phyloP scores from a whole-genome alignment of 2,888 invertebrate species.

The Machimus atricapillus region DNA sequence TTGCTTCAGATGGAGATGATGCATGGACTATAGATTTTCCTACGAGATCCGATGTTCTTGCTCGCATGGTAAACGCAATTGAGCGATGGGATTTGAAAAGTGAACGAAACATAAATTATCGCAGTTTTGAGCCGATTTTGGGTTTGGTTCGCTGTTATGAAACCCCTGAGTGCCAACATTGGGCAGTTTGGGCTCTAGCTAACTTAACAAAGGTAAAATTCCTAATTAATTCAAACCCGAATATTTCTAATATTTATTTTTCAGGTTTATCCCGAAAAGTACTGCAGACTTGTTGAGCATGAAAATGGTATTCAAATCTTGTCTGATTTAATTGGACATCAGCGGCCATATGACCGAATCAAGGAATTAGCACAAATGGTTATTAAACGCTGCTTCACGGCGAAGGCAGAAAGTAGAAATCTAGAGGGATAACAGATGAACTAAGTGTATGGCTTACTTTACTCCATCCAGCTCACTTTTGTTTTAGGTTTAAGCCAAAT shows the following conservation, averaged over 20 bases:
- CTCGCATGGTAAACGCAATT: slow-evolving; percentile 81
- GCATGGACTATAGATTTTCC: slow-evolving; percentile 82
- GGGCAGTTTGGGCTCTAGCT: slow-evolving; percentile 97
- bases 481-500: slow-evolving; percentile 12
- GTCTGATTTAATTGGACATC: slow-evolving; percentile 69
- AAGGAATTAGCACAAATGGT: slow-evolving; percentile 75
- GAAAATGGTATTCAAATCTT: slow-evolving; percentile 85
- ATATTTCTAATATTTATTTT: slow-evolving; percentile 37
- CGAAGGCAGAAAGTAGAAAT: slow-evolving; percentile 52
- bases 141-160: slow-evolving; percentile 81
- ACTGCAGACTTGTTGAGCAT: slow-evolving; percentile 84
- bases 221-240: background rate
- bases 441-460: background rate
- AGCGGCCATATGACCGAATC: slow-evolving; percentile 70
- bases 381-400: slow-evolving; percentile 68
- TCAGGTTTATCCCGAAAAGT: slow-evolving; percentile 81
- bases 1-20: slow-evolving; percentile 88
- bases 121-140: slow-evolving; percentile 93
- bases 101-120: slow-evolving; percentile 94
- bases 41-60: slow-evolving; percentile 73
- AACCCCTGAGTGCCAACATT: slow-evolving; percentile 91
- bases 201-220: slow-evolving; percentile 77
- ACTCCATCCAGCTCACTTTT: slow-evolving; percentile 33
- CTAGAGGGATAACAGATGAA: slow-evolving; percentile 55
- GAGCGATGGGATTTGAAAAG: slow-evolving; percentile 87